Evolutionary conservation across 2,797 vertebrate genomes (phyloP).

Genomic region (Furcifer pardalis): DNA sequence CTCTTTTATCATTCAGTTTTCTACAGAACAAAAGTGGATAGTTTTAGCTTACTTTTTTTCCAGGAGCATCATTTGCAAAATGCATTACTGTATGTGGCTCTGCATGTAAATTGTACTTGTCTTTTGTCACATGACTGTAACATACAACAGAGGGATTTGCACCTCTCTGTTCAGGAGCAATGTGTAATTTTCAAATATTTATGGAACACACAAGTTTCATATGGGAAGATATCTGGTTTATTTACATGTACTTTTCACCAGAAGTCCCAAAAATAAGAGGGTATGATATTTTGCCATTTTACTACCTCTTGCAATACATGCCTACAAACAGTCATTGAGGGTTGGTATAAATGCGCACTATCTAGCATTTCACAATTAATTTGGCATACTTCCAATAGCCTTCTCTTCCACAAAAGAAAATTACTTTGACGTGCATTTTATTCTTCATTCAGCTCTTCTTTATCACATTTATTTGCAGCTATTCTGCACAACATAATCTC

Average conservation of each 20-base stretch:
- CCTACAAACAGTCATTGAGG: neutral
- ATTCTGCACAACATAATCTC: conserved; percentile 20
- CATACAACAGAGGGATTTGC: neutral
- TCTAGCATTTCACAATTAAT: conserved; percentile 7
- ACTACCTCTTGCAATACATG: neutral
- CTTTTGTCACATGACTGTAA: neutral
- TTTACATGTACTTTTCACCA: neutral
- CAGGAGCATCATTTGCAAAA: neutral
- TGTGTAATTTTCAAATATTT: neutral
- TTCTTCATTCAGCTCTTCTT: conserved; percentile 7
- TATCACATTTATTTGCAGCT: conserved; percentile 24
- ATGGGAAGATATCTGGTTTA: neutral
- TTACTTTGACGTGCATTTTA: conserved; percentile 6
- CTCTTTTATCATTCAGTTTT: neutral
- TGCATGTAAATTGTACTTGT: neutral
- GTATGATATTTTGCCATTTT: neutral
- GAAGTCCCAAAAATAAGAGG: neutral
- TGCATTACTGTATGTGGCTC: neutral
- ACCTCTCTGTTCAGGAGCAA: neutral
- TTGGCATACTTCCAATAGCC: conserved; percentile 4
- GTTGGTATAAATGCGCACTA: neutral
- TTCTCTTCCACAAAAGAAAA: conserved; percentile 9
- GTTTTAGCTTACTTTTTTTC: neutral
- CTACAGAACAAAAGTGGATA: neutral
- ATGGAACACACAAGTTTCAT: neutral